Evolutionary conservation across 1,140 invertebrate species (phyloP).

Genomic region (Frieseomelitta varia): DNA sequence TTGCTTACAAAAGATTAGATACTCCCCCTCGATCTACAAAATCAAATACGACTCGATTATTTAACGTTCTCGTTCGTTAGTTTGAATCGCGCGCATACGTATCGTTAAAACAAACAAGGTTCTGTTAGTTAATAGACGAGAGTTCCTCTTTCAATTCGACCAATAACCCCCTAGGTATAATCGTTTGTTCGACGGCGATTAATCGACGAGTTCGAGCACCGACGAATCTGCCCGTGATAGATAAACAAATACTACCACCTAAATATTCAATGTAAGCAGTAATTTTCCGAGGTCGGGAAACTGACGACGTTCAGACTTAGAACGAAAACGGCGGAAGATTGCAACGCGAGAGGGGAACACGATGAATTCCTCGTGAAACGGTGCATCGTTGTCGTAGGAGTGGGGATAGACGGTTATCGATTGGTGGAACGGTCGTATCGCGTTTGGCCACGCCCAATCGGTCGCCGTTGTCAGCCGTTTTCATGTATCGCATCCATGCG

Average conservation of each 20-base stretch:
- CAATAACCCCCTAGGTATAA: background rate
- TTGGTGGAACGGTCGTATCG: conserved; percentile 72
- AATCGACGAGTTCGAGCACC: background rate
- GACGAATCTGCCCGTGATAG: background rate
- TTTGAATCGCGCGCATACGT: too few species aligned
- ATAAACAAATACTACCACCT: conserved; percentile 57
- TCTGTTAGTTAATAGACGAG: background rate
- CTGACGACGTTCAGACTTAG: conserved; percentile 25
- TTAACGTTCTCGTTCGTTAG: background rate
- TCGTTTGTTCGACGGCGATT: background rate
- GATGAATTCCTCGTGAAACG: conserved; percentile 56
- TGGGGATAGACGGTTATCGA: conserved; percentile 69
- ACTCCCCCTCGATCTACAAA: background rate
- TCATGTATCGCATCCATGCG: conserved; percentile 55
- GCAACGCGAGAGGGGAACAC: conserved; percentile 30
- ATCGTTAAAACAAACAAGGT: background rate
- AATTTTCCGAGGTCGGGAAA: conserved; percentile 61
- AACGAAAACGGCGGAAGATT: background rate
- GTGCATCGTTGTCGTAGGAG: conserved; percentile 29
- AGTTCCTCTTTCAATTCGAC: background rate
- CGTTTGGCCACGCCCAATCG: conserved; percentile 73
- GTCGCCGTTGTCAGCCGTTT: conserved; percentile 23
- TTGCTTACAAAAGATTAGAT: background rate
- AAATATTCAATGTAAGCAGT: conserved; percentile 72
- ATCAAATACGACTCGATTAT: background rate